Evolutionary conservation across 2,113 vertebrate genomes (phyloP).

Genomic region (Climacteris rufus): DNA sequence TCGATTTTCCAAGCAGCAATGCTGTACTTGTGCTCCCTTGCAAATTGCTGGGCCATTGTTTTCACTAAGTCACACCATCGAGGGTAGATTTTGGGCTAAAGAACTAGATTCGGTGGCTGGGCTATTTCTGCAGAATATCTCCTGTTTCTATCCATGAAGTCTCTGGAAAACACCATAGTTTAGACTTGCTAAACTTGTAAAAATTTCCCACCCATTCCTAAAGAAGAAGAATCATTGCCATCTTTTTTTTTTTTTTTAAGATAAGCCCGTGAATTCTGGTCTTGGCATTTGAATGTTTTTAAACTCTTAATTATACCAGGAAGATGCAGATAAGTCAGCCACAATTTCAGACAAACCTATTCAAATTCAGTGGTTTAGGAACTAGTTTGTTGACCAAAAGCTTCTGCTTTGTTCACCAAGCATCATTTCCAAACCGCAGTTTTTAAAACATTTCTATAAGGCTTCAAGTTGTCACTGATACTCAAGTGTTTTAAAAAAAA

Average conservation of each 20-base stretch:
- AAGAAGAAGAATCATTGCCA: background rate
- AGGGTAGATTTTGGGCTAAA: background rate
- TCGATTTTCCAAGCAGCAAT: background rate
- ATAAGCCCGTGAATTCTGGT: background rate
- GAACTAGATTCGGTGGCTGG: background rate
- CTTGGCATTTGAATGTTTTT: background rate
- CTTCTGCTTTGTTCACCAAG: background rate
- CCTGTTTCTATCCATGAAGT: background rate
- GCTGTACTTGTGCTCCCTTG: background rate
- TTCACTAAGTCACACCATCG: background rate
- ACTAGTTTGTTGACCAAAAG: background rate
- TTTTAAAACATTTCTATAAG: background rate
- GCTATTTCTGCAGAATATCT: background rate
- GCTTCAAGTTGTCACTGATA: background rate
- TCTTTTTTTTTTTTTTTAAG: background rate
- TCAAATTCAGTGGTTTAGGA: background rate
- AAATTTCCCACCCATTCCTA: background rate
- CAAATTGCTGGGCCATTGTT: background rate
- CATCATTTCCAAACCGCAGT: background rate
- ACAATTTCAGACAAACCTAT: background rate
- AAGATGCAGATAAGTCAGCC: background rate
- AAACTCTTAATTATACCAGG: background rate
- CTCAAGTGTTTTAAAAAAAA: background rate
- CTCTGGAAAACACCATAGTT: background rate
- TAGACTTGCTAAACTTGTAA: background rate